phyloP scores from a whole-genome alignment of 2,797 vertebrate genomes.

The Lepilemur septentrionalis region DNA sequence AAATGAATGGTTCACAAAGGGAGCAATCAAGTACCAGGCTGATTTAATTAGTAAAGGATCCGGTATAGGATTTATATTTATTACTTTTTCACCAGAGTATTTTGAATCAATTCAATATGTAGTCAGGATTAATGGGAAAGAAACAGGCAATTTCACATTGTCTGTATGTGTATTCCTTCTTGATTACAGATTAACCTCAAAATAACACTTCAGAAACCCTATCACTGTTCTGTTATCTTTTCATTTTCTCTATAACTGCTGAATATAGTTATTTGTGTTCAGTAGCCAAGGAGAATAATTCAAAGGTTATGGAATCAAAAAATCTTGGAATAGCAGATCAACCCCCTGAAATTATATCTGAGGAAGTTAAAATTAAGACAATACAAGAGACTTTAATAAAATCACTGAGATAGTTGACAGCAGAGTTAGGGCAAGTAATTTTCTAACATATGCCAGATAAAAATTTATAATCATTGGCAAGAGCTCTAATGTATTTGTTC shows the following conservation, averaged over 20 bases:
- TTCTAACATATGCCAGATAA: not conserved
- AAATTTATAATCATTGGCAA: not conserved
- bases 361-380: not conserved
- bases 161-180: not conserved
- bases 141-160: not conserved
- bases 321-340: not conserved
- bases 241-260: not conserved
- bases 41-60: not conserved
- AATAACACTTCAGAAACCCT: not conserved
- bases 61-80: not conserved
- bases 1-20: not conserved
- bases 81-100: not conserved
- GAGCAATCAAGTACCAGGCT: not conserved
- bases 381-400: not conserved
- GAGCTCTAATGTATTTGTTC: not conserved
- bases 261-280: not conserved
- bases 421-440: not conserved
- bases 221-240: not conserved
- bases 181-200: conserved; percentile 10
- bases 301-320: not conserved
- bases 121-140: conserved; percentile 43
- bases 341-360: not conserved
- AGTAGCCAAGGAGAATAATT: not conserved
- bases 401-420: not conserved
- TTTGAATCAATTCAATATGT: conserved; percentile 36